phyloP scores from a whole-genome alignment of 2,888 invertebrate species.

The Sesia apiformis region DNA sequence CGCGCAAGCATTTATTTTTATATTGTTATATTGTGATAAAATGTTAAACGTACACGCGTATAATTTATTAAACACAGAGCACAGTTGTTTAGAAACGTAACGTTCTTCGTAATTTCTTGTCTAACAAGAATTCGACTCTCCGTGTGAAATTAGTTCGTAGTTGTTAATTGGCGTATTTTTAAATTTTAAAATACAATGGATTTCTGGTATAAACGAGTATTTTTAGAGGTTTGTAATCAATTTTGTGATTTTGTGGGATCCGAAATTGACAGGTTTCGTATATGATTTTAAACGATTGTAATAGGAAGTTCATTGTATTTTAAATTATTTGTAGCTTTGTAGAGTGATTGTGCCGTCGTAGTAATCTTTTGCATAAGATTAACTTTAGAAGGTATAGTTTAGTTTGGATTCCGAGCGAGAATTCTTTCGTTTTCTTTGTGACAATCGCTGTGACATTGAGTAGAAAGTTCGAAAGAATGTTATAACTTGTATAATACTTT shows the following conservation, averaged over 20 bases:
- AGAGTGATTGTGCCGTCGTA: conserved; percentile 48
- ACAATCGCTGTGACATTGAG: too few relatives aligned
- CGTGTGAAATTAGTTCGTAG: conserved; percentile 17
- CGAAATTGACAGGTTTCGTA: too few relatives aligned
- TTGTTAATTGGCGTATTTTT: conserved; percentile 3
- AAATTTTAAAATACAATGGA: conserved; percentile 13
- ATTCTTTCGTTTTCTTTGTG: conserved; percentile 5
- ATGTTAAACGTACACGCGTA: conserved; percentile 13
- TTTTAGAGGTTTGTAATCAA: too few relatives aligned
- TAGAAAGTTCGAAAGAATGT: too few relatives aligned
- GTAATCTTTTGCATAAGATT: conserved; percentile 64
- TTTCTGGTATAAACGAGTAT: conserved; percentile 1
- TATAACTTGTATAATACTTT: too few relatives aligned
- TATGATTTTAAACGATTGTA: neutral
- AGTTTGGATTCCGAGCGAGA: conserved; percentile 14
- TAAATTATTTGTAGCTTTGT: conserved; percentile 13
- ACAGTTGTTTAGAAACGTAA: conserved; percentile 13
- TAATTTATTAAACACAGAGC: conserved; percentile 35
- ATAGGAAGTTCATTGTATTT: conserved; percentile 14
- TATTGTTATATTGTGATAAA: conserved; percentile 57
- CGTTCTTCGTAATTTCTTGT: conserved; percentile 29
- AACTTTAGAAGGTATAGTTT: conserved; percentile 53
- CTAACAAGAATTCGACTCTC: conserved; percentile 25
- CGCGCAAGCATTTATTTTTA: conserved; percentile 71
- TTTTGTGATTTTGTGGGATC: neutral